phyloP scores from a whole-genome alignment of 2,797 vertebrate genomes.

The Neosalanx taihuensis region DNA sequence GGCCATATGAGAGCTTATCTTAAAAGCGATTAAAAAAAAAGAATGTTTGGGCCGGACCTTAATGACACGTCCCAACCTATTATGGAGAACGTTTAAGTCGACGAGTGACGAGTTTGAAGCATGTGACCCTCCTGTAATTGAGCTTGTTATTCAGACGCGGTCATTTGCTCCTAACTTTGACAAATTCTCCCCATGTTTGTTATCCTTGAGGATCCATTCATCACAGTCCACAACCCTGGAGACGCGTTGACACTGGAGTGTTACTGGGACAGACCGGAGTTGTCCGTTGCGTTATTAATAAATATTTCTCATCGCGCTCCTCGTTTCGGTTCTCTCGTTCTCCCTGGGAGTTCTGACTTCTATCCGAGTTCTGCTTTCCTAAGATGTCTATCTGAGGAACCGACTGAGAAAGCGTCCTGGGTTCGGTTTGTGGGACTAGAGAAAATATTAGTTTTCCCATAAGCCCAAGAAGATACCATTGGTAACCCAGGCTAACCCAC shows the following conservation, averaged over 20 bases:
- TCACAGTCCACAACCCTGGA: neutral
- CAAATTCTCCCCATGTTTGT: neutral
- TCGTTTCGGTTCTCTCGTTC: neutral
- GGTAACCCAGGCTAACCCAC: slow-evolving; percentile 11
- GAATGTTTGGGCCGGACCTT: neutral
- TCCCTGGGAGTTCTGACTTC: slow-evolving; percentile 7
- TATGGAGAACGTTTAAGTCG: neutral
- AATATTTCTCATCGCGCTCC: neutral
- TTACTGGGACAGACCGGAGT: neutral
- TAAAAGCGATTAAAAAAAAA: too few relatives aligned
- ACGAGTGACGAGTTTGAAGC: neutral
- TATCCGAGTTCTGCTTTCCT: slow-evolving; percentile 15
- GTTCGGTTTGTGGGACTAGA: slow-evolving; percentile 27
- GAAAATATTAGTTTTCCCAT: slow-evolving; percentile 49
- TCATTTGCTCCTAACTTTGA: neutral
- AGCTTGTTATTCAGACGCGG: neutral
- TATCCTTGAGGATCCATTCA: neutral
- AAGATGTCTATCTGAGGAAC: slow-evolving; percentile 17
- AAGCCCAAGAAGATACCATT: slow-evolving; percentile 21
- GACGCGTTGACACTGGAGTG: neutral
- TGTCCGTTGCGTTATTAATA: neutral
- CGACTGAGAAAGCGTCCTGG: slow-evolving; percentile 13
- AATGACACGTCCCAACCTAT: neutral
- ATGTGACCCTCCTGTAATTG: neutral
- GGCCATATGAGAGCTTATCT: neutral